Base-by-base conservation (phyloP, 1,140 invertebrate genomes). In the Anastatus disparis region DNA sequence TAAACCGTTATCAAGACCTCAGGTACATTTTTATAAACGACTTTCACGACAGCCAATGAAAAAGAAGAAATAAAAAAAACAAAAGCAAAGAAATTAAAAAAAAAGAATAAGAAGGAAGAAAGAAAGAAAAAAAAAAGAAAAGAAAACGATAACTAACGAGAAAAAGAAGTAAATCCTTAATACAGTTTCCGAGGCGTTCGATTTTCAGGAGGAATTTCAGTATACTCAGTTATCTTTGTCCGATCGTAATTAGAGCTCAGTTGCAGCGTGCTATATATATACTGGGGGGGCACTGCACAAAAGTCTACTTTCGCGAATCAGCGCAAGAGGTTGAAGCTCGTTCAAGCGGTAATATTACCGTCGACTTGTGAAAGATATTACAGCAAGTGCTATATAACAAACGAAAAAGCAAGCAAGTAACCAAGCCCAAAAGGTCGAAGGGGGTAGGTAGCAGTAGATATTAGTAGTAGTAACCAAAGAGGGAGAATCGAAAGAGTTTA, bases 401-500 rank as follows among this genome's bases (percentile, higher is more conserved):
- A n/a, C n/a, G n/a, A n/a, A n/a, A n/a, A 71, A 61, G 68, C 61
- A 44, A 73, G 71, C n/a, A n/a, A n/a, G n/a, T n/a, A n/a, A n/a
- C n/a, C n/a, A n/a, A n/a, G n/a, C n/a, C n/a, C n/a, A n/a, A n/a
- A n/a, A 76, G 74, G 74, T 72, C 53, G 73, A 78, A 61, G 73
- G 74, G 70, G 74, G 75, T 58, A 68, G 73, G 72, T 59, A 46
- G 56, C 53, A 72, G 46, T n/a, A n/a, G n/a, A n/a, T n/a, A n/a
- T n/a, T n/a, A n/a, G n/a, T n/a, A n/a, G n/a, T n/a, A n/a, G n/a
- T n/a, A n/a, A n/a, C n/a, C n/a, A n/a, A n/a, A n/a, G 71, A 40
- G 65, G 52, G 71, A 20, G 22, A 27, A 26, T 77, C 73, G 81
- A 83, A 85, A 84, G 84, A 86, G 84, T 85, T n/a, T 84, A 81